Evolutionary conservation across 1,140 invertebrate genomes (phyloP), one percentile per base, ranked within the genome.

Genomic region (Eriosoma lanigerum): DNA sequence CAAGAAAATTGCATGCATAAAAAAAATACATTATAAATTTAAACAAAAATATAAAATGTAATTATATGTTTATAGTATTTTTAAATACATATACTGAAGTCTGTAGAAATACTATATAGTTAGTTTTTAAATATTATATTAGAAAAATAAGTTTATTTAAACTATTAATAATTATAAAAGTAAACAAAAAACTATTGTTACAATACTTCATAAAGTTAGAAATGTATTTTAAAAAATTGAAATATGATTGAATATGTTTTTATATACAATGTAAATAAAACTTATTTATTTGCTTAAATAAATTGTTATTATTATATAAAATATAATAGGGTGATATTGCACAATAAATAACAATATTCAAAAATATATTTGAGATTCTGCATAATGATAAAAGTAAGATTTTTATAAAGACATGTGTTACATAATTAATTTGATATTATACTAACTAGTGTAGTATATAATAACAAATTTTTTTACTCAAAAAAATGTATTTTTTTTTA

Each of bases 221-320:
- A 70, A 52, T 72, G 19, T 52, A 50, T 29, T 72, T 29, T 29
- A 70, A 29, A 70, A 26, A 50, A 70, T 26, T 70, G 17, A n/a
- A 52, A 52, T 70, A 70, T 50, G 66, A 70, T 50, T 70, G 46
- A 29, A 70, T 70, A 24, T n/a, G n/a, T n/a, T n/a, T n/a, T 48
- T 24, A 70, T 10, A n/a, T 50, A 72, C 29, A 19, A 52, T 72
- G 19, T 24, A 72, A 3, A 10, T 72, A 50, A n/a, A 13, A 29
- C 24, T 52, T 70, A 50, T 6, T 26, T 1, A 10, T 70, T 68
- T 68, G 0, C 46, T 19, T 26, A 70, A 48, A 70, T 70, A 24
- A 46, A n/a, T 46, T 70, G 9, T 70, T 70, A 46, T 70, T 19
- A 32, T 70, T 26, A 15, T 1, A n/a, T 38, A 68, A 48, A 24